Conservation (phyloP, 1,140 invertebrate species). For the Spodoptera litura region DNA sequence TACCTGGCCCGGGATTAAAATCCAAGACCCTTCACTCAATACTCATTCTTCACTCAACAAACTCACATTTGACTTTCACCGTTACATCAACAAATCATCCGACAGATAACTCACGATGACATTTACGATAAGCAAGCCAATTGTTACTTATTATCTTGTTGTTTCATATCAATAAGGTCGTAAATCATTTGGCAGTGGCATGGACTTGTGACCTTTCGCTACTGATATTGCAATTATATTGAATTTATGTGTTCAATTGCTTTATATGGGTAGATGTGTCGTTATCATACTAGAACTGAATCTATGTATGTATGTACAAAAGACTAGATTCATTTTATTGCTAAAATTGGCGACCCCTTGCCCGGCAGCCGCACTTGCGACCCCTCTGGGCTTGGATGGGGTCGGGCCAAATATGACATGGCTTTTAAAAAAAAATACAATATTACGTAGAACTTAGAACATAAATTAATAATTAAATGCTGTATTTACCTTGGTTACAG, state of each 20-base stretch:
- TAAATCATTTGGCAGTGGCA: slow-evolving; percentile 12
- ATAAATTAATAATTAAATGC: too few relatives aligned
- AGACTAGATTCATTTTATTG: neutral
- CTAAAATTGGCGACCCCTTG: too few relatives aligned
- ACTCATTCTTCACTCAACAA: neutral
- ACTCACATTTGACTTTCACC: slow-evolving; percentile 19
- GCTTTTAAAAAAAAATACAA: too few relatives aligned
- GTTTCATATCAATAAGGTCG: slow-evolving; percentile 18
- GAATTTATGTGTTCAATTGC: neutral
- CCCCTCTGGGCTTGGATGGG: too few relatives aligned
- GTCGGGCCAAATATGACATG: too few relatives aligned
- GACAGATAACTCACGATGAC: slow-evolving; percentile 19
- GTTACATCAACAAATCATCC: slow-evolving; percentile 13
- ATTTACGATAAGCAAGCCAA: slow-evolving; percentile 29
- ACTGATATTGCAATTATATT: neutral
- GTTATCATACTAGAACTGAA: too few relatives aligned
- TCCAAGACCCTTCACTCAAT: too few relatives aligned
- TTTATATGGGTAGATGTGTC: neutral
- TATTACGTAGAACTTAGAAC: too few relatives aligned
- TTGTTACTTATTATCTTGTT: slow-evolving; percentile 23
- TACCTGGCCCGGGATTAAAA: neutral
- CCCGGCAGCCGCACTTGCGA: too few relatives aligned
- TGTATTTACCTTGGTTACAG: too few relatives aligned
- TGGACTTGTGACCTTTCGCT: slow-evolving; percentile 14
- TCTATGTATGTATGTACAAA: neutral